Conservation (phyloP, 2,113 vertebrate species). For the Eulemur rufifrons region DNA sequence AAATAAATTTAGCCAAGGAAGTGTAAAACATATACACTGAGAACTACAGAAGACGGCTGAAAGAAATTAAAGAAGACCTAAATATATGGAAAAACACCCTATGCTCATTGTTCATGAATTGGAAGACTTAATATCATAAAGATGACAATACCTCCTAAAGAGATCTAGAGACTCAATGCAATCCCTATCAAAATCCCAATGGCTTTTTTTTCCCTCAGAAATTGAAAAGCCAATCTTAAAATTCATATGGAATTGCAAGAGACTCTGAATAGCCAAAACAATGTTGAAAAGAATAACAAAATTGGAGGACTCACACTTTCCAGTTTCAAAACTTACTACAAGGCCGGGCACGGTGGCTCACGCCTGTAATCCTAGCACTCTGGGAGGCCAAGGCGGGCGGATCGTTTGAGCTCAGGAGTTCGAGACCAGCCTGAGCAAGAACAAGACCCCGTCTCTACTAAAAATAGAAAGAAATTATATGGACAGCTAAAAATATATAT, state of each 20-base stretch:
- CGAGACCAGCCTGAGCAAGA: too few relatives aligned
- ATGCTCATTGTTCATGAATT: not conserved
- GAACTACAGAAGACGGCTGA: not conserved
- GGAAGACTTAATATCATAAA: not conserved
- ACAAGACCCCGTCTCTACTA: too few relatives aligned
- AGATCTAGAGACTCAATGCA: not conserved
- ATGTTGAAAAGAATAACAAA: not conserved
- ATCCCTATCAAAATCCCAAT: not conserved
- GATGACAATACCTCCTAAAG: not conserved
- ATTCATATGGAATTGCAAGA: not conserved
- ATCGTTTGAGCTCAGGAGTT: too few relatives aligned
- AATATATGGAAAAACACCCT: not conserved
- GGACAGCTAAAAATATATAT: too few relatives aligned
- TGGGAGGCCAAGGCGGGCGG: too few relatives aligned
- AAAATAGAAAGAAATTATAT: too few relatives aligned
- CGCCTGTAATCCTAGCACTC: too few relatives aligned
- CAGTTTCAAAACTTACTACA: not conserved
- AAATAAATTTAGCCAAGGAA: not conserved
- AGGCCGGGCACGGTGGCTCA: not conserved
- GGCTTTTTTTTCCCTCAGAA: not conserved
- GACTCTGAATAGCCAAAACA: not conserved
- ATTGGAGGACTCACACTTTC: not conserved
- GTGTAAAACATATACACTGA: not conserved
- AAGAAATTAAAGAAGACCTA: not conserved
- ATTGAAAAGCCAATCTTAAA: not conserved